Conservation (phyloP, 2,888 invertebrate species). For the Dryobota labecula region DNA sequence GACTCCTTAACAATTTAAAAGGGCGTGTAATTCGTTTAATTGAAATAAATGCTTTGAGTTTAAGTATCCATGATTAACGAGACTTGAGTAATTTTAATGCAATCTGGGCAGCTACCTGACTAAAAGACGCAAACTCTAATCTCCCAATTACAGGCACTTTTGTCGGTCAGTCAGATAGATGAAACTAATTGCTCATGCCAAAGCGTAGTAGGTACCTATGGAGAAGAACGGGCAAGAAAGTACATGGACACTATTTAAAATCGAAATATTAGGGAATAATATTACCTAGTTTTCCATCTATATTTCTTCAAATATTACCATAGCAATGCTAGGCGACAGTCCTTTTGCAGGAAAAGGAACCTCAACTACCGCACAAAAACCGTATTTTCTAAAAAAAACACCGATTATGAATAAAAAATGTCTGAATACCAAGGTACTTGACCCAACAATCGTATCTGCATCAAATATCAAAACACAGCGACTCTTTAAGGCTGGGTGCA, state of each 20-base stretch:
- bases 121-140: too few species aligned
- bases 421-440: constrained; percentile 30
- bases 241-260: not conserved
- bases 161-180: not conserved
- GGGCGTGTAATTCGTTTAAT: not conserved
- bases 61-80: not conserved
- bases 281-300: not conserved
- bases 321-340: too few species aligned
- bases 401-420: not conserved
- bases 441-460: constrained; percentile 13
- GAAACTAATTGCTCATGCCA: not conserved
- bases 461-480: constrained; percentile 28
- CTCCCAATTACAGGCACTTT: not conserved
- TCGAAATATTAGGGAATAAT: not conserved
- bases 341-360: not conserved
- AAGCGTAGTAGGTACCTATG: not conserved
- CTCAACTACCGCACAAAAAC: not conserved
- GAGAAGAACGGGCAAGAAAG: too few species aligned
- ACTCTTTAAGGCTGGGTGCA: constrained; percentile 10
- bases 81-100: not conserved
- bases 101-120: not conserved
- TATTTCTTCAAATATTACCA: not conserved
- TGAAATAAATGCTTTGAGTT: too few species aligned
- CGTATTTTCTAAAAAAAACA: not conserved
- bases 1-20: not conserved